These are phyloP conservation scores for Caenorhabditis tropicalis DNA, from an alignment of 1,140 invertebrate species.

Conservation along the genomic window DNA sequence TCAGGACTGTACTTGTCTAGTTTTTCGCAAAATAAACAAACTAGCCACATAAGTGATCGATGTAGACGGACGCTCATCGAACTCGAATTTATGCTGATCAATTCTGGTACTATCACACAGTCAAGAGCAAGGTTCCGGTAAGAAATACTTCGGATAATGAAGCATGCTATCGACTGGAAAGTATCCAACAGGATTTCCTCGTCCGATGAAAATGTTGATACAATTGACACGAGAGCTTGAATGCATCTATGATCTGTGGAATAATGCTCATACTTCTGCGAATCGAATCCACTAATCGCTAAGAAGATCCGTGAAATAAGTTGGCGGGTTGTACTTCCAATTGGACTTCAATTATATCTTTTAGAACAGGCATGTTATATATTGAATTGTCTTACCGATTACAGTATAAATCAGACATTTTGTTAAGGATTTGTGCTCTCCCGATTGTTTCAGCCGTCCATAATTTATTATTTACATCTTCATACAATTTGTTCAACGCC, in stretches of 20 bases:
- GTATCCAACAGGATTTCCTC: not conserved
- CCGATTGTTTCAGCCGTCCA: not conserved
- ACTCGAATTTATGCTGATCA: not conserved
- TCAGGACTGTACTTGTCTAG: constrained; percentile 13
- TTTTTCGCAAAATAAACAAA: not conserved
- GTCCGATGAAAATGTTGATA: not conserved
- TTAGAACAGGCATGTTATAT: not conserved
- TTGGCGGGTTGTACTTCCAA: not conserved
- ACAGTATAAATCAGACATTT: not conserved
- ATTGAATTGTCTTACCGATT: not conserved
- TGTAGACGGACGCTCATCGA: not conserved
- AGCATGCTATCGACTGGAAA: not conserved
- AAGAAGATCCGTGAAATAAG: not conserved
- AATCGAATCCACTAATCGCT: not conserved
- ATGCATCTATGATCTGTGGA: not conserved
- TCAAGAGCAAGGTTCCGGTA: constrained; percentile 10
- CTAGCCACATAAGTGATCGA: not conserved
- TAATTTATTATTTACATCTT: not conserved
- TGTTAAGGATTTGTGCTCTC: not conserved
- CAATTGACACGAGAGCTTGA: not conserved
- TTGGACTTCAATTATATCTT: not conserved
- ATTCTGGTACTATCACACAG: not conserved
- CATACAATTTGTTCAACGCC: not conserved
- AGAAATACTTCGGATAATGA: not conserved
- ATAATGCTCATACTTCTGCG: not conserved